A percentile compares a stretch with the other conserved stretches of the same genome.
Conservation (phyloP, 2,888 invertebrate species). For the Drosophila formosana region DNA sequence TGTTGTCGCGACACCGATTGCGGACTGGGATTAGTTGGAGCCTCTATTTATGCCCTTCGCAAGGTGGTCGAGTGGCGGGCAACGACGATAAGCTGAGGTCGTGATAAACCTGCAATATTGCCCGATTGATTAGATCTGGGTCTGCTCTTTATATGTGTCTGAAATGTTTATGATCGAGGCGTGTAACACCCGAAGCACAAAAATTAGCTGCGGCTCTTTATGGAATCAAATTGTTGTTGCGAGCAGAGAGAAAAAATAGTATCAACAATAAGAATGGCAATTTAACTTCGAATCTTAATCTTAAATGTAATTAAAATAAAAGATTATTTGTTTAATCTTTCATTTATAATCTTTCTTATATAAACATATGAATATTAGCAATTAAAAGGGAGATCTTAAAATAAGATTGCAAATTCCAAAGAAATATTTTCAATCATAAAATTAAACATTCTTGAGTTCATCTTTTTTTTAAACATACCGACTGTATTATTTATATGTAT, state of each 20-base stretch:
- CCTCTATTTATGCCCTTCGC: constrained; percentile 59
- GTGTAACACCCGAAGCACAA: constrained; percentile 1
- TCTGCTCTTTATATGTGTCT: neutral
- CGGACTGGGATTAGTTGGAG: constrained; percentile 42
- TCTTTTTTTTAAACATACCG: too few species aligned
- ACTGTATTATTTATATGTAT: too few species aligned
- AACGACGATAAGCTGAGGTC: constrained; percentile 36
- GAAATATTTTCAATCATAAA: too few species aligned
- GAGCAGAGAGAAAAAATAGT: neutral
- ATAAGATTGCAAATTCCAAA: too few species aligned
- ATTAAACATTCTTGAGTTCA: too few species aligned
- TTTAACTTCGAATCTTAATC: too few species aligned
- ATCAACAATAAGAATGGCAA: too few species aligned
- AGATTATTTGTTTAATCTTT: too few species aligned
- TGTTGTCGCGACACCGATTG: constrained; percentile 39
- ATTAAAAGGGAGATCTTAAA: too few species aligned
- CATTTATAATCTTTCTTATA: too few species aligned
- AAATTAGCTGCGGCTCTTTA: neutral
- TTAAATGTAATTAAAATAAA: too few species aligned
- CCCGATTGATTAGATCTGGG: constrained; percentile 52
- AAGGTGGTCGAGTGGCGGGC: neutral
- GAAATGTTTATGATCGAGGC: constrained; percentile 47
- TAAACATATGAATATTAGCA: too few species aligned
- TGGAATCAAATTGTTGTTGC: constrained; percentile 35
- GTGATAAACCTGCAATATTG: constrained; percentile 50